Evolutionary conservation across 2,888 invertebrate genomes (phyloP), one percentile per base, ranked within the genome.

Genomic region (Cecidostiba fungosa): DNA sequence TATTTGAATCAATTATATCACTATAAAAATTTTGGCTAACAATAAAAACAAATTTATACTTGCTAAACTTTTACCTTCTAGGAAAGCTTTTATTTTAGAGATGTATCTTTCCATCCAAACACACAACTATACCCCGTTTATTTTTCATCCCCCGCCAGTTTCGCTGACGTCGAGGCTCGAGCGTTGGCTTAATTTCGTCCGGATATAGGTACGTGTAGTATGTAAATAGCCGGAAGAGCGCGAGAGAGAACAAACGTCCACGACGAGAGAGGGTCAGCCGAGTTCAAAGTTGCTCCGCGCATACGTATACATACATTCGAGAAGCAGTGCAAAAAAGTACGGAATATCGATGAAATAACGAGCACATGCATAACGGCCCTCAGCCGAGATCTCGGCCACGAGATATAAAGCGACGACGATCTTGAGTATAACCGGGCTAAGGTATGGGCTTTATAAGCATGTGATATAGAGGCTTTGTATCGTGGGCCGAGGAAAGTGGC

Each of bases 141-240:
- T 72, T 36, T 32, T 39, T 74, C 19, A 47, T 19, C 26, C 62
- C 16, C 43, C n/a, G 39, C 10, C 66, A 32, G 12, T 29, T 43
- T 26, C 59, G 86, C 85, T 87, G 76, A 76, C 82, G 85, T 59
- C 77, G 78, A 72, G 80, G 59, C 87, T 88, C 82, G 77, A n/a
- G 87, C 87, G 83, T 8, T 85, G 84, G 89, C 89, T 90, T 88
- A 89, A 90, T 90, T 90, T 89, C 88, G 86, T 62, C 77, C 66
- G 85, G 82, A 84, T 84, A 85, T 82, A 82, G 82, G 86, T 85
- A 86, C 89, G 77, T 88, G 87, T 88, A 88, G 89, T 90, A 90
- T 90, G 90, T 90, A 90, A 90, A 90, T 90, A 89, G 84, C 88
- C 86, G 88, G 87, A 85, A 86, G 87, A 87, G 84, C 47, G 85